These are phyloP conservation scores for Hipparchia sbordonii DNA, from an alignment of 2,888 invertebrate species.

Conservation along the genomic window DNA sequence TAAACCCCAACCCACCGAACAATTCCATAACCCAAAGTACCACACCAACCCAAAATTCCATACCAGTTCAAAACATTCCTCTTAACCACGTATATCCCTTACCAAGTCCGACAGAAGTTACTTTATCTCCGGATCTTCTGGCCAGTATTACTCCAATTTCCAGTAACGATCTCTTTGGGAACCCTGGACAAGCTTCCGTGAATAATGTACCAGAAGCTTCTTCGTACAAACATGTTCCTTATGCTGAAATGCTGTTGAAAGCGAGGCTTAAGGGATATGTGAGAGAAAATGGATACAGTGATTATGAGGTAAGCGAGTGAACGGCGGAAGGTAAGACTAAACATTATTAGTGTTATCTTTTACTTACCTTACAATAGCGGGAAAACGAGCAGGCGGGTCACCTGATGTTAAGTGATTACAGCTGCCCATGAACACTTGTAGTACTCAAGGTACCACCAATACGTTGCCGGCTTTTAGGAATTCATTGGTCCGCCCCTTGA, in stretches of 20 bases:
- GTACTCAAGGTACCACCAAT: no score
- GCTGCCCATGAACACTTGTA: no score
- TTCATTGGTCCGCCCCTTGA: no score
- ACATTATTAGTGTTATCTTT: no score
- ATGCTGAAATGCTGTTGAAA: constrained; percentile 46
- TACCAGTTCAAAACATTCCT: constrained; percentile 48
- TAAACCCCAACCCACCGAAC: constrained; percentile 48
- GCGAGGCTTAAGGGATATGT: constrained; percentile 28
- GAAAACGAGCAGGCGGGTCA: no score
- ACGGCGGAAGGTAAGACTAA: no score
- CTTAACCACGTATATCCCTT: constrained; percentile 43
- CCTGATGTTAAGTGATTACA: no score
- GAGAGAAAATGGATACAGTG: constrained; percentile 49
- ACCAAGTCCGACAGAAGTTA: constrained; percentile 8
- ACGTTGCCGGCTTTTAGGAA: no score
- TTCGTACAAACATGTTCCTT: constrained; percentile 43
- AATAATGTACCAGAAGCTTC: constrained; percentile 31
- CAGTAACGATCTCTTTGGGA: background rate
- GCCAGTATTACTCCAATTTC: background rate
- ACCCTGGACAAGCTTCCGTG: background rate
- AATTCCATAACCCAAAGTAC: constrained; percentile 50
- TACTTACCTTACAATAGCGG: no score
- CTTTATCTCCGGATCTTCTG: background rate
- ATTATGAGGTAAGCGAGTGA: constrained; percentile 58
- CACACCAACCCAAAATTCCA: constrained; percentile 44